phyloP scores from a whole-genome alignment of 2,888 invertebrate species.

The Nasonia oneida region DNA sequence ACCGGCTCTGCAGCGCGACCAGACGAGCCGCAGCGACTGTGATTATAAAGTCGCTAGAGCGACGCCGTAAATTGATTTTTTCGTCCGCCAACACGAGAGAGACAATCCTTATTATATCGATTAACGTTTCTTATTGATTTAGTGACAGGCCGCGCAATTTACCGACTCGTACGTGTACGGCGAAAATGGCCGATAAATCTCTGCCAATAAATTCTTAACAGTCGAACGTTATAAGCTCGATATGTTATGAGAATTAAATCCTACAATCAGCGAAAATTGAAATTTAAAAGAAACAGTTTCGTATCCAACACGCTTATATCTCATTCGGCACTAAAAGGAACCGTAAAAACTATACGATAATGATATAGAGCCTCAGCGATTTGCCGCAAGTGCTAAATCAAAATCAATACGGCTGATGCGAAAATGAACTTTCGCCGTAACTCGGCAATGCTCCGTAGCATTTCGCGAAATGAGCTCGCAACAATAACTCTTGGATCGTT shows the following conservation, averaged over 20 bases:
- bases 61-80: slow-evolving; percentile 27
- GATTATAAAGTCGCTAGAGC: too few relatives aligned
- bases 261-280: neutral
- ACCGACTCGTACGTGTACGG: neutral
- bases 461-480: slow-evolving; percentile 13
- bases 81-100: neutral
- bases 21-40: too few relatives aligned
- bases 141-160: neutral
- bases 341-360: neutral
- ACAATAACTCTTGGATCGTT: slow-evolving; percentile 20
- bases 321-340: neutral
- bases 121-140: neutral
- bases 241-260: neutral
- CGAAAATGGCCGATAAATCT: neutral
- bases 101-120: neutral
- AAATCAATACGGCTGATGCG: neutral
- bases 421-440: neutral
- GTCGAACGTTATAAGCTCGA: neutral
- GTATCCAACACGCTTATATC: neutral
- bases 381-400: neutral
- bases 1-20: too few relatives aligned
- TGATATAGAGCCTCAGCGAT: neutral
- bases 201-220: neutral
- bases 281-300: neutral
- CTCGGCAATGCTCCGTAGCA: neutral